These are phyloP conservation scores for Folsomia manolachei DNA, from an alignment of 2,888 invertebrate species.

Conservation along the genomic window DNA sequence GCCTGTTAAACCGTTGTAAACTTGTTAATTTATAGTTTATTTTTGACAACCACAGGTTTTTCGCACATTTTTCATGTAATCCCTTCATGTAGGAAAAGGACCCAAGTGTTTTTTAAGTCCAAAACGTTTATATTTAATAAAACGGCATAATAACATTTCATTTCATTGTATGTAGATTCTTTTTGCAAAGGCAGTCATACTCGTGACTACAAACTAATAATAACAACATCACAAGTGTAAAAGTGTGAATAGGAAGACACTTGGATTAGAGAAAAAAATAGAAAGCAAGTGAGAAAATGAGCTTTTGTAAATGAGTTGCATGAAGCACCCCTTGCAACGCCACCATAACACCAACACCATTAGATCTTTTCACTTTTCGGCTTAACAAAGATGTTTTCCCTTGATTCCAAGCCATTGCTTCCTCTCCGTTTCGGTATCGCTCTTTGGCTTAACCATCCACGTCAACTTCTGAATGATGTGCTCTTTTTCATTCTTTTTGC, in stretches of 20 bases:
- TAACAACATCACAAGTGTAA: too few species aligned
- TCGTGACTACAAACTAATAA: too few species aligned
- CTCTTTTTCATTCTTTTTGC: not conserved
- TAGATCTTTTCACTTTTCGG: conserved; percentile 36
- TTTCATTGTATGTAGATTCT: too few species aligned
- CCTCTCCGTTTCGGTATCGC: not conserved
- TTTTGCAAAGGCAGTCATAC: too few species aligned
- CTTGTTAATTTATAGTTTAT: too few species aligned
- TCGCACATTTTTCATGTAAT: too few species aligned
- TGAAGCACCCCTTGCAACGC: too few species aligned
- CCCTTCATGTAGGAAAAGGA: too few species aligned
- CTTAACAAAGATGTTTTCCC: conserved; percentile 44
- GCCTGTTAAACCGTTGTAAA: too few species aligned
- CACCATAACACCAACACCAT: not conserved
- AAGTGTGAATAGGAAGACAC: not conserved
- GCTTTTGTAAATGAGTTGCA: too few species aligned
- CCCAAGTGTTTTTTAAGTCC: not conserved
- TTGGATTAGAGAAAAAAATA: not conserved
- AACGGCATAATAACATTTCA: not conserved
- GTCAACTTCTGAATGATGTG: conserved; percentile 6
- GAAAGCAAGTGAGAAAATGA: not conserved
- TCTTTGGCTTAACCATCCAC: not conserved
- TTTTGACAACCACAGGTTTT: too few species aligned
- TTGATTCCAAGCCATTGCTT: conserved; percentile 45
- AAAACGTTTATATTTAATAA: too few species aligned